Percentiles rank a stretch among this genome's conserved stretches.
These are phyloP conservation scores for Lobophora halterata DNA, from an alignment of 2,888 invertebrate genomes.

Conservation along the genomic window DNA sequence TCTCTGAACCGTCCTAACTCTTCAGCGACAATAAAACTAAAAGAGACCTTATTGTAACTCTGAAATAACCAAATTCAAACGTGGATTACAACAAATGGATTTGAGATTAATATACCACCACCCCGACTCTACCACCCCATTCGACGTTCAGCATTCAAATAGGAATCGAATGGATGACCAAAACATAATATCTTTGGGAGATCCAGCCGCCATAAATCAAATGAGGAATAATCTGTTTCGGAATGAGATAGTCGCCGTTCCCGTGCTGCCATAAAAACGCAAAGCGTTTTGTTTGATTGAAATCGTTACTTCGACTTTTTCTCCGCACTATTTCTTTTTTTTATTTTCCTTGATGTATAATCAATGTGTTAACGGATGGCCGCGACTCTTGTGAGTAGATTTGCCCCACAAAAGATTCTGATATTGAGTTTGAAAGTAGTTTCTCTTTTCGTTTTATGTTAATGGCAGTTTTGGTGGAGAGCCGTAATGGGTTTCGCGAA, in stretches of 20 bases:
- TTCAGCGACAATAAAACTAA: conserved; percentile 55
- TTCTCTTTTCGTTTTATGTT: conserved; percentile 75
- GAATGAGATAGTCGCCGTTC: conserved; percentile 78
- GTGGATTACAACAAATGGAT: conserved; percentile 78
- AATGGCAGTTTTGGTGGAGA: conserved; percentile 70
- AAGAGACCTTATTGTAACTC: conserved; percentile 56
- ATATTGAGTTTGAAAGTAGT: conserved; percentile 79
- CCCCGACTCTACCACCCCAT: conserved; percentile 77
- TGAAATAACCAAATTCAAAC: conserved; percentile 61
- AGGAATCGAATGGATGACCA: conserved; percentile 82
- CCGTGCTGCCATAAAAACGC: conserved; percentile 77
- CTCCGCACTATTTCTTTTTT: conserved; percentile 70
- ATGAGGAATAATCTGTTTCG: conserved; percentile 82
- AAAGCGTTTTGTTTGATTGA: conserved; percentile 80
- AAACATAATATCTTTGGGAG: conserved; percentile 81
- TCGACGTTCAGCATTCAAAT: conserved; percentile 80
- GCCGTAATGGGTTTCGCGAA: conserved; percentile 67
- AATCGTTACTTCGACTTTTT: conserved; percentile 70
- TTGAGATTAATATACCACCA: conserved; percentile 80
- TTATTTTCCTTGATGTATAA: conserved; percentile 80
- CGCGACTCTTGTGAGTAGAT: conserved; percentile 70
- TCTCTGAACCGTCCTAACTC: conserved; percentile 78
- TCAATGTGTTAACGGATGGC: conserved; percentile 80
- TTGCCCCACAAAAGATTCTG: conserved; percentile 78
- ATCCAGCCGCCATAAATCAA: conserved; percentile 80